Base-by-base conservation (phyloP, 2,113 vertebrate genomes). In the Oxyura jamaicensis region DNA sequence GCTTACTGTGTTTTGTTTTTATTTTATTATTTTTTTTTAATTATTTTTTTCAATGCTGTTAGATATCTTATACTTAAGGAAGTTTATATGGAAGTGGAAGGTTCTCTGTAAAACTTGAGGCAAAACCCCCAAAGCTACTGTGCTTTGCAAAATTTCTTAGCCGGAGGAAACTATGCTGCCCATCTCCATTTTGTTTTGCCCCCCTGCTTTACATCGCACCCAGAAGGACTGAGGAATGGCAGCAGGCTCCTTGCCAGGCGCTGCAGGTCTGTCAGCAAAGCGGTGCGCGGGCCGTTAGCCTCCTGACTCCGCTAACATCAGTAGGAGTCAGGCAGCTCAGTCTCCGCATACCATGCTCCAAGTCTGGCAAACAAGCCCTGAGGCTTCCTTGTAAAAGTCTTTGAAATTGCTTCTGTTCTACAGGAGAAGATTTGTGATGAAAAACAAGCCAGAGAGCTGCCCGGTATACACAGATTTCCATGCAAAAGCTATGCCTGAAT, bases 321-420 rank as follows among this genome's bases (percentile, higher is more conserved):
- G 94, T 90, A 66, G 73, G 71, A 95, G 55, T 63, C 91, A 88
- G 68, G 50, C 83, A 87, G 78, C 67, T 80, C 91, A 73, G 3
- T 58, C 42, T 88, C 84, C 59, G n/a, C 74, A 60, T 21, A 83
- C 81, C 53, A 36, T n/a, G 68, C 56, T 81, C 68, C 58, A 75
- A 93, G 90, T 95, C 90, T 91, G 69, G 73, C 66, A 89, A 92
- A 91, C 44, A 83, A 91, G 59, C 93, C 88, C 94, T 18, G 50
- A 91, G 95, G 91, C 87, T 84, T 84, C 48, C 71, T 69, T 85
- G 79, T 95, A 96, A 96, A 93, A 95, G 59, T 50, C 76, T 90
- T 95, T 94, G 96, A 94, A 94, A 93, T 58, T 59, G 55, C 72
- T 92, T 63, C 59, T 89, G 55, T 91, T 96, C 79, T 88, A 39